Base-by-base conservation (phyloP, 2,888 invertebrate genomes). In the Epirrhoe alternata region DNA sequence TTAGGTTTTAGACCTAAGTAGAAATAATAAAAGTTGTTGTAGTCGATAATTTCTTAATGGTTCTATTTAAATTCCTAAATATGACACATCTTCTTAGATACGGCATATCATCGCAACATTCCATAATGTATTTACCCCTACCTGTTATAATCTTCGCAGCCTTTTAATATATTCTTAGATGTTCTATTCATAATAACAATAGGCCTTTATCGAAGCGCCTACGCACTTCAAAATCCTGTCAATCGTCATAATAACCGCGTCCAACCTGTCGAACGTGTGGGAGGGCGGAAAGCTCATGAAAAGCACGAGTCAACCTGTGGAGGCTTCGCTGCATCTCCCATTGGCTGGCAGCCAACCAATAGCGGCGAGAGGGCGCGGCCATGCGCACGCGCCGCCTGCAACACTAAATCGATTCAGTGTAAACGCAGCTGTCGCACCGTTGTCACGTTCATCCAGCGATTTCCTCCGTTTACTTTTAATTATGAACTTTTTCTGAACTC, bases 351-450 rank as follows among this genome's bases (percentile, higher is more conserved):
- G 14, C 42, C 74, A 50, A 72, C 92, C 91, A 92, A 92, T 92
- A 76, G 38, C 65, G 66, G 38, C 50, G 1, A 62, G 70, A 77
- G 74, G 93, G 93, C 86, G 92, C 74, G 82, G 80, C 75, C 57
- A 60, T 86, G 92, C 90, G 90, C 88, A 84, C 86, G 90, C 92
- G 93, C 92, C 91, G 87, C 91, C 92, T 74, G 90, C 63, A 60
- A 58, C 56, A 47, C 71, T 73, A 73, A 77, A 78, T 69, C 72
- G 73, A 80, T 77, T 89, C 90, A 92, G 92, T 93, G 77, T 85
- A 81, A 83, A 85, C 89, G 84, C 87, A 91, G 86, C 89, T 86
- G 87, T 86, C 89, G 89, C 76, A 75, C 79, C 74, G 85, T 77
- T 73, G 75, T 77, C 85, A 89, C 90, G 90, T 83, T 69, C 69